Evolutionary conservation across 2,888 invertebrate genomes (phyloP).

Genomic region (Osmoderma eremita): DNA sequence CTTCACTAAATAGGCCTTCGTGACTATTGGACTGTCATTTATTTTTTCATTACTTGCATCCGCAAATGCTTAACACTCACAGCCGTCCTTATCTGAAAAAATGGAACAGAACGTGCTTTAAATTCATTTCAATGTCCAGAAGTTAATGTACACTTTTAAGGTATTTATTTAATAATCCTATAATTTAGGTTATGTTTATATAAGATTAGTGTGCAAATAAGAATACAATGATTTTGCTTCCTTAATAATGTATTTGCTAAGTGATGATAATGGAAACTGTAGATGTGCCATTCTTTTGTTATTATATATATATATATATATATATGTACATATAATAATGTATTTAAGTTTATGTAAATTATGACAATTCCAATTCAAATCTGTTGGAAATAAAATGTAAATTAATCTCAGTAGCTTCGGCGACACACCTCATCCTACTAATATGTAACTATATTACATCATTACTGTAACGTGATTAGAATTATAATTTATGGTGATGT

Average conservation of each 20-base stretch:
- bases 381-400: conserved; percentile 8
- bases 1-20: too few species aligned
- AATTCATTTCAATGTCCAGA: too few species aligned
- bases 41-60: too few species aligned
- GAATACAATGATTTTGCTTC: too few species aligned
- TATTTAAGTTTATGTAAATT: neutral
- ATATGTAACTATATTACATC: neutral
- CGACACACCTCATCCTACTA: neutral
- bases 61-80: too few species aligned
- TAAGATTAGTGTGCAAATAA: too few species aligned
- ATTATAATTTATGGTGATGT: conserved; percentile 7
- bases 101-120: too few species aligned
- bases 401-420: neutral
- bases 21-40: too few species aligned
- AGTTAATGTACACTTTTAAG: too few species aligned
- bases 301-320: neutral
- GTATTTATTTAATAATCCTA: too few species aligned
- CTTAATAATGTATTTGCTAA: neutral
- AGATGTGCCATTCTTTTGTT: conserved; percentile 1
- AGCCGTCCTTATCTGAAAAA: too few species aligned
- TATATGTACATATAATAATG: neutral
- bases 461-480: neutral
- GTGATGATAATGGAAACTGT: neutral
- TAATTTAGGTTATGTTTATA: too few species aligned
- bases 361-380: neutral